Percentiles rank a stretch among this genome's conserved stretches.
Evolutionary conservation across 35 echinoderm and acorn worm genomes (phyloP).

Genomic region (Apostichopus californicus): DNA sequence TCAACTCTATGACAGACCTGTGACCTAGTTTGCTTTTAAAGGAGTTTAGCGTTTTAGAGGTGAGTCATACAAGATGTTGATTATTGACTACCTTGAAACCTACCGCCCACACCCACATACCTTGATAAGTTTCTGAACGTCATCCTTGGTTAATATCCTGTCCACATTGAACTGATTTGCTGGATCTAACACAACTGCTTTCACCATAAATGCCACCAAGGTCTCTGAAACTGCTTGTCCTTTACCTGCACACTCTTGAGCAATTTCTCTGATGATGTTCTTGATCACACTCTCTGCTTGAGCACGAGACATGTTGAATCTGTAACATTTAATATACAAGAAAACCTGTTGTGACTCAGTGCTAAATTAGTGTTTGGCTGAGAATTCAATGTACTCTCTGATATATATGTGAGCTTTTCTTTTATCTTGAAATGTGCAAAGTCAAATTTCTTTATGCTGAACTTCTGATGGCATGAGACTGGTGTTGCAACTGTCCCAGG

Average conservation of each 20-base stretch:
- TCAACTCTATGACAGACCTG: no score
- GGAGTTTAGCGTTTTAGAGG: neutral
- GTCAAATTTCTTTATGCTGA: no score
- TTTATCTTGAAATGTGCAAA: no score
- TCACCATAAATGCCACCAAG: slow-evolving; percentile 98
- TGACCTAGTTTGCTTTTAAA: neutral
- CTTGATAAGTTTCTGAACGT: slow-evolving; percentile 98
- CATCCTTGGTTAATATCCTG: slow-evolving; percentile 97
- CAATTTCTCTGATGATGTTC: slow-evolving; percentile 97
- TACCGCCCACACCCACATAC: slow-evolving; percentile 20
- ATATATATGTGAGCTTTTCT: no score
- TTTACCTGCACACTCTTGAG: slow-evolving; percentile 98
- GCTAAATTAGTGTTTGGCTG: no score
- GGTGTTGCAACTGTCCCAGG: no score
- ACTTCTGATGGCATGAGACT: no score
- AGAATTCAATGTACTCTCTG: no score
- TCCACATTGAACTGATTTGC: slow-evolving; percentile 99
- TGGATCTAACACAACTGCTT: slow-evolving; percentile 95
- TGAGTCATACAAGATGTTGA: no score
- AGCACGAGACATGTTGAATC: slow-evolving; percentile 83
- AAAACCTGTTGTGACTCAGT: no score
- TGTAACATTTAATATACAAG: no score
- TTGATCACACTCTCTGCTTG: slow-evolving; percentile 99
- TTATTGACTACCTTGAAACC: no score
- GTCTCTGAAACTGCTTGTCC: slow-evolving; percentile 98